Conservation (phyloP, 2,888 invertebrate genomes). For the Rhorus exstirpatorius region DNA sequence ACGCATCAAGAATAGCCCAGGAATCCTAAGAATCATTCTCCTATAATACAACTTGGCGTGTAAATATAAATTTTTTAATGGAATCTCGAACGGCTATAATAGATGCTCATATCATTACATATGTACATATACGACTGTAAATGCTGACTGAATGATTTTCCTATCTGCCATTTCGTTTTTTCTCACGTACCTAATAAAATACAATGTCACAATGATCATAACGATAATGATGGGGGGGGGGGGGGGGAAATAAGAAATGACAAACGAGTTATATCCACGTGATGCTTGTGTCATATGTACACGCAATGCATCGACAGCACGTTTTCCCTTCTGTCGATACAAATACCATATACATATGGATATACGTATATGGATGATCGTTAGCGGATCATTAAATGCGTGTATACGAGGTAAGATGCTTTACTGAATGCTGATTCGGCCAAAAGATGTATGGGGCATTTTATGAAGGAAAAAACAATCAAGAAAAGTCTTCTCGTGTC, state of each 20-base stretch:
- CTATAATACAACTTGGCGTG: constrained; percentile 32
- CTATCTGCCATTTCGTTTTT: constrained; percentile 4
- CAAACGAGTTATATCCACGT: constrained; percentile 4
- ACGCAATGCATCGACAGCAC: constrained; percentile 15
- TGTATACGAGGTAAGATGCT: constrained; percentile 27
- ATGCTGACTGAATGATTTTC: constrained; percentile 5
- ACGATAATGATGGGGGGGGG: not conserved
- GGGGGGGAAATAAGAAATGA: not conserved
- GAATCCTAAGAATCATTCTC: constrained; percentile 47
- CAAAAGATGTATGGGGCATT: constrained; percentile 4
- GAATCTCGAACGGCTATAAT: constrained; percentile 20
- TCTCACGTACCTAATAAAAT: constrained; percentile 61
- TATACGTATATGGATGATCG: constrained; percentile 45
- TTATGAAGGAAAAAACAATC: not conserved
- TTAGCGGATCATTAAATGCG: constrained; percentile 51
- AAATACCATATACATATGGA: not conserved
- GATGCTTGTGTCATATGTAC: too few relatives aligned
- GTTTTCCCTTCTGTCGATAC: constrained; percentile 7
- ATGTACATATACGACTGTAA: not conserved
- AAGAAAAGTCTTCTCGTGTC: too few relatives aligned
- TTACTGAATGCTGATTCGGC: constrained; percentile 44
- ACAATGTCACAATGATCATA: constrained; percentile 37
- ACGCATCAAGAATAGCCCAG: constrained; percentile 40
- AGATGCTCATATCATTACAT: not conserved
- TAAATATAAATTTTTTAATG: constrained; percentile 50